Conservation (phyloP, 2,113 vertebrate species). For the Morone chrysops region DNA sequence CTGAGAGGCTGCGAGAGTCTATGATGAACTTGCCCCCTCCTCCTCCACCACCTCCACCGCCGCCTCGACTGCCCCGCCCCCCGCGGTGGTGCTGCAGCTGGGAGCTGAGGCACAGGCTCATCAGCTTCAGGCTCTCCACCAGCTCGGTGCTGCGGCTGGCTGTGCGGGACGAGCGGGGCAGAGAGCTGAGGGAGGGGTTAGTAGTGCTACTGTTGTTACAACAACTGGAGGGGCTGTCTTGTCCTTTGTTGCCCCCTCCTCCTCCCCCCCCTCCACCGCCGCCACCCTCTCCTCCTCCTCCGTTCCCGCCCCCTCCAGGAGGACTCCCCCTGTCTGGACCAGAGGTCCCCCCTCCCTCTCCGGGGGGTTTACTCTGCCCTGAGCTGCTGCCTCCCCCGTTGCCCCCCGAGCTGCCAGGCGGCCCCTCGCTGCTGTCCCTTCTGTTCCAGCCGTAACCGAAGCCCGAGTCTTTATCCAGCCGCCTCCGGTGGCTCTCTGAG, state of each 20-base stretch:
- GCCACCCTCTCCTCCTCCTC: conserved; percentile 81
- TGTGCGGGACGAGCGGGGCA: conserved; percentile 83
- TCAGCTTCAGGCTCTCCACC: conserved; percentile 94
- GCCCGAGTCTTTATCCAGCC: conserved; percentile 92
- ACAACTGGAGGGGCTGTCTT: conserved; percentile 87
- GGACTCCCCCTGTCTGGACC: conserved; percentile 87
- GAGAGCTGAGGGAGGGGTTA: conserved; percentile 75
- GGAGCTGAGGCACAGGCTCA: conserved; percentile 93
- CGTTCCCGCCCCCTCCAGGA: conserved; percentile 79
- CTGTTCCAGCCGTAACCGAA: conserved; percentile 93
- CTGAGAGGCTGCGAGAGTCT: conserved; percentile 87
- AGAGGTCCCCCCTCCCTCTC: conserved; percentile 81
- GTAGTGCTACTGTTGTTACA: conserved; percentile 82
- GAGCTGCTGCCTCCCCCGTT: conserved; percentile 83
- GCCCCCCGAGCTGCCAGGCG: conserved; percentile 91
- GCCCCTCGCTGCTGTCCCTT: conserved; percentile 95
- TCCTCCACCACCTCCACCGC: not conserved
- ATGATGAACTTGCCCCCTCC: conserved; percentile 86
- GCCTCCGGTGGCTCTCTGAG: conserved; percentile 91
- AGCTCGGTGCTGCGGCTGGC: conserved; percentile 86
- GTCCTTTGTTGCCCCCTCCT: conserved; percentile 81
- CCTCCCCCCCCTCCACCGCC: conserved; percentile 83
- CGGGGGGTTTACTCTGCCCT: conserved; percentile 86
- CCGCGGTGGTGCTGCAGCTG: conserved; percentile 86
- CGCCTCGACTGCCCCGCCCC: conserved; percentile 31